Evolutionary conservation across 2,797 vertebrate genomes (phyloP), one percentile per base, ranked within the genome.

Genomic region (Chloroceryle inda): DNA sequence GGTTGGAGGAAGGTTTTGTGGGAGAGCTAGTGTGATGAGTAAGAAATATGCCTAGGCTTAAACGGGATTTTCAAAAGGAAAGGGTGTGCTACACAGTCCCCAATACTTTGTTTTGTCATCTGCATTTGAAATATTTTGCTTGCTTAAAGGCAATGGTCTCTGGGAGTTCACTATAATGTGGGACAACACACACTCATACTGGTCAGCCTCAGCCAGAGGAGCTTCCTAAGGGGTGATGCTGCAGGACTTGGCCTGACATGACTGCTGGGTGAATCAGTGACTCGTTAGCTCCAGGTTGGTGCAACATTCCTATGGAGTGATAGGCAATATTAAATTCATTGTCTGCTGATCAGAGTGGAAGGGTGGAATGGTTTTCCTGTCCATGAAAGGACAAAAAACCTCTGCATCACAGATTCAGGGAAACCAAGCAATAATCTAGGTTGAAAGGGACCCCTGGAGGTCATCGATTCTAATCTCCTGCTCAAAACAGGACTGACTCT

Each of bases 31-130:
- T 15, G 45, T 0, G 8, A 72, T 92, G 87, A 88, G 20, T 89
- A 89, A 91, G 89, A 80, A 72, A 18, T 22, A 21, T 58, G 40
- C 53, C 61, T 42, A 16, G 22, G 44, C 31, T 92, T 83, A 80
- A 33, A 81, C 42, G n/a, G 22, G 53, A 58, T 47, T 91, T 94
- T 91, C 78, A 91, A 85, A 94, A 58, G 45, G 45, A 78, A 85
- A 91, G 68, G 69, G 45, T 85, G 86, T 88, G 53, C 58, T 89
- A 6, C 62, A 37, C 2, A 2, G 76, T 71, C 29, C 42, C 49
- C 42, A 78, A 38, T 22, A 44, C 10, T 94, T 86, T 76, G 47
- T 85, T 96, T 92, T 88, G 91, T 68, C 75, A 89, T 68, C 78
- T 89, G 81, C 29, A 52, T 92, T 92, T 91, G 49, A 82, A 92